Evolutionary conservation across 2,113 vertebrate species (phyloP).

Genomic region (Lophotis ruficrista): DNA sequence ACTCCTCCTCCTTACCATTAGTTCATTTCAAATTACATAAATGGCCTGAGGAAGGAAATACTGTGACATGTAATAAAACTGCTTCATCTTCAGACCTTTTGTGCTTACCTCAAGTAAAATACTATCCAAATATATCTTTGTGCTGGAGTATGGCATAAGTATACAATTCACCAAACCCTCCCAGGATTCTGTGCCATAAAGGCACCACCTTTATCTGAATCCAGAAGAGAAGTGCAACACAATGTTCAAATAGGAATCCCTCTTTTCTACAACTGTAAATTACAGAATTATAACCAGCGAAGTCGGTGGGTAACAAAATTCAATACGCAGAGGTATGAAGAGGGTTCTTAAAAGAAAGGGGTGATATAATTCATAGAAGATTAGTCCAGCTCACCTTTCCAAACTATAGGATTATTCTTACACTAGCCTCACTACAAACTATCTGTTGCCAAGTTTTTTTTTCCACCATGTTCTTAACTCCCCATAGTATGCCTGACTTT

Average conservation of each 20-base stretch:
- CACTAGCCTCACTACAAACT: not conserved
- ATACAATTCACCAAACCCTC: not conserved
- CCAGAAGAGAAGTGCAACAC: not conserved
- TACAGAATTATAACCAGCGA: not conserved
- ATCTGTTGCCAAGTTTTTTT: not conserved
- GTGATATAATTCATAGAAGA: not conserved
- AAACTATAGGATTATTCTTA: not conserved
- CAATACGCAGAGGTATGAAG: not conserved
- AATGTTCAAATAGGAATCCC: not conserved
- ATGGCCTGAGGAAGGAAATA: not conserved
- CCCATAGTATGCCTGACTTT: not conserved
- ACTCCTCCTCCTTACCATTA: not conserved
- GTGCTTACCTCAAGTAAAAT: not conserved
- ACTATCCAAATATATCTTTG: not conserved
- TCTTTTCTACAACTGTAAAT: not conserved
- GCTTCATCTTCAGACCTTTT: not conserved
- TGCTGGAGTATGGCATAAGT: not conserved
- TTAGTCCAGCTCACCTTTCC: not conserved
- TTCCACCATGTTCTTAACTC: not conserved
- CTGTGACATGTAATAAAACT: not conserved
- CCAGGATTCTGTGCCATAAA: not conserved
- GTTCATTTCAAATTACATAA: not conserved
- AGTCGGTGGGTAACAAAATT: not conserved
- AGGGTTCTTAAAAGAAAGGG: not conserved
- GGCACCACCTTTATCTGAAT: not conserved